Percentiles rank a stretch among this genome's conserved stretches.
These are phyloP conservation scores for Axea sp. DNA, from an alignment of 2,888 invertebrate genomes.

Conservation along the genomic window DNA sequence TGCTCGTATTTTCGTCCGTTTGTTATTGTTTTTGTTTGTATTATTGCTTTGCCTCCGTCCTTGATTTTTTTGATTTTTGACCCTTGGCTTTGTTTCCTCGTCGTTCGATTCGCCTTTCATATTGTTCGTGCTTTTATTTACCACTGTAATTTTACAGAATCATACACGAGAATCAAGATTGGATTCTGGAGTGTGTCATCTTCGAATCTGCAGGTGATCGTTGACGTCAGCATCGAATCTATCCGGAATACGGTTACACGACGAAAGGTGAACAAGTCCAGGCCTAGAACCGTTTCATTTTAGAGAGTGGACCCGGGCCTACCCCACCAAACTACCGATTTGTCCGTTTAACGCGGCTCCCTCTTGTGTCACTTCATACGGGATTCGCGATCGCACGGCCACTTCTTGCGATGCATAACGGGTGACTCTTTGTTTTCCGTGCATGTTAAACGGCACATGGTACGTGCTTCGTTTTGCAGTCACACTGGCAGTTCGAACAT, in stretches of 20 bases:
- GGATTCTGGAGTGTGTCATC: slow-evolving; percentile 18
- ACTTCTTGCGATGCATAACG: slow-evolving; percentile 60
- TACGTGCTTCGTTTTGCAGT: slow-evolving; percentile 39
- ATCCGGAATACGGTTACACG: slow-evolving; percentile 51
- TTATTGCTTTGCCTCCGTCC: too few relatives aligned
- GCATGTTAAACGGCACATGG: slow-evolving; percentile 20
- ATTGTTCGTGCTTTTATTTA: too few relatives aligned
- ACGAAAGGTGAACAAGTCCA: slow-evolving; percentile 55
- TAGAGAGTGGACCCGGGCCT: slow-evolving; percentile 70
- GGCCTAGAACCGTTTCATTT: slow-evolving; percentile 61
- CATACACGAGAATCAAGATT: too few relatives aligned
- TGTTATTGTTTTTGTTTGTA: too few relatives aligned
- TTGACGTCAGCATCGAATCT: slow-evolving; percentile 32
- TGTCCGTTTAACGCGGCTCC: slow-evolving; percentile 60
- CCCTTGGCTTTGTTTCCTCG: too few relatives aligned
- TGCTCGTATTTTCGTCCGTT: too few relatives aligned
- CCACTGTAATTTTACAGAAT: too few relatives aligned
- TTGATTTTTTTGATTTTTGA: too few relatives aligned
- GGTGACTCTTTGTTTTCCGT: slow-evolving; percentile 49
- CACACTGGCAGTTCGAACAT: background rate
- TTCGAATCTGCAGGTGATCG: slow-evolving; percentile 6
- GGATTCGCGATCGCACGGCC: slow-evolving; percentile 50
- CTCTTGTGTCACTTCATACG: slow-evolving; percentile 53
- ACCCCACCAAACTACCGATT: slow-evolving; percentile 69
- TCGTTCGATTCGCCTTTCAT: too few relatives aligned